Evolutionary conservation across 2,113 vertebrate species (phyloP).

Genomic region (Trichomycterus rosablanca): DNA sequence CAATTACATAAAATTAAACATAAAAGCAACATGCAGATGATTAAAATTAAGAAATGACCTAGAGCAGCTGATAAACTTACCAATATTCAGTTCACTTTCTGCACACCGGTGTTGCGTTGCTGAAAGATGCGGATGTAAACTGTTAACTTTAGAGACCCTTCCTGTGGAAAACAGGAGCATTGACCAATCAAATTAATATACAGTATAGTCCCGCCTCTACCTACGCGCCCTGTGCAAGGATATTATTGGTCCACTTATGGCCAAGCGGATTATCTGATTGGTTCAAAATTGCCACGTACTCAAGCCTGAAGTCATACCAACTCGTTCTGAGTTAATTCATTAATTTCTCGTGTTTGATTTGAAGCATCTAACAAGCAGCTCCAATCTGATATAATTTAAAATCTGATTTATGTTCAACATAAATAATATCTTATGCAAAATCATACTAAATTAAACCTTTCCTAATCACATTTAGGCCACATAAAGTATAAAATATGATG

Average conservation of each 20-base stretch:
- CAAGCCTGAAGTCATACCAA: slow-evolving; percentile 50
- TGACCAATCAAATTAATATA: slow-evolving; percentile 34
- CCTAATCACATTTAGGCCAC: too few relatives aligned
- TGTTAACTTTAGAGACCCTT: not conserved
- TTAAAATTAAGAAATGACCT: not conserved
- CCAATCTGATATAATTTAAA: too few relatives aligned
- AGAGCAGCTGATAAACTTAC: not conserved
- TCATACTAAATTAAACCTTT: too few relatives aligned
- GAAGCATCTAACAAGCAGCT: too few relatives aligned
- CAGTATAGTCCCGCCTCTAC: not conserved
- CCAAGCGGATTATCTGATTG: slow-evolving; percentile 61
- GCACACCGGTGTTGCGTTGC: not conserved
- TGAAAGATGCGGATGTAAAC: slow-evolving; percentile 24
- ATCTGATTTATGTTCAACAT: too few relatives aligned
- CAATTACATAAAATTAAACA: not conserved
- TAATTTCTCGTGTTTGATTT: too few relatives aligned
- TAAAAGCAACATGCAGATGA: too few relatives aligned
- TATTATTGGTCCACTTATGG: slow-evolving; percentile 62
- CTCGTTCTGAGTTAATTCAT: not conserved
- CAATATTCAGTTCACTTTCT: not conserved
- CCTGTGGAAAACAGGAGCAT: not conserved
- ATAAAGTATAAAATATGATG: too few relatives aligned
- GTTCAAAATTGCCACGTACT: slow-evolving; percentile 72
- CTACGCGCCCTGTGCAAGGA: slow-evolving; percentile 11
- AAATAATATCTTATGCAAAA: too few relatives aligned